A percentile compares a stretch with the other conserved stretches of the same genome.
phyloP scores from a whole-genome alignment of 2,888 invertebrate genomes.

The Pecten maximus region DNA sequence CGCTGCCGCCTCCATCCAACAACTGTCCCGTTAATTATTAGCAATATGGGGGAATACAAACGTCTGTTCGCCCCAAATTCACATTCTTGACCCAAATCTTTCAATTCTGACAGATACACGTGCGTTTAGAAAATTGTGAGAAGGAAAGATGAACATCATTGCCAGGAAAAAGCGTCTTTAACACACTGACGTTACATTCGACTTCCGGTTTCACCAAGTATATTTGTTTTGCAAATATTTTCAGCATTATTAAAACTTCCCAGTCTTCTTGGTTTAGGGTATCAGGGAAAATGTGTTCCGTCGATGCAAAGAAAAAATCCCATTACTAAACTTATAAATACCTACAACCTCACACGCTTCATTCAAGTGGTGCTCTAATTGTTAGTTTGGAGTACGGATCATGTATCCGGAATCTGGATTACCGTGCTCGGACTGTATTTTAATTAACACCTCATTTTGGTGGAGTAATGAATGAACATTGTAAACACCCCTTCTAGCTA shows the following conservation, averaged over 20 bases:
- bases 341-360: no score
- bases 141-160: neutral
- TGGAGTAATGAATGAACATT: neutral
- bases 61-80: neutral
- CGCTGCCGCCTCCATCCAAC: neutral
- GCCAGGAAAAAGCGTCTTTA: neutral
- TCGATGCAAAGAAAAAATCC: no score
- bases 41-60: neutral
- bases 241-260: neutral
- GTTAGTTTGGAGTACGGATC: neutral
- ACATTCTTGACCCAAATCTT: slow-evolving; percentile 11
- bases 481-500: neutral
- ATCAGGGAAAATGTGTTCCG: no score
- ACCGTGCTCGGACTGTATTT: neutral
- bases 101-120: slow-evolving; percentile 27
- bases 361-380: neutral
- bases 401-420: neutral
- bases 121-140: neutral
- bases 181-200: neutral
- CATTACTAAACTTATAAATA: no score
- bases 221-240: neutral
- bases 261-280: no score
- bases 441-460: slow-evolving; percentile 20
- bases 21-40: slow-evolving; percentile 19
- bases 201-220: neutral